Percentiles rank a stretch among this genome's conserved stretches.
phyloP scores from a whole-genome alignment of 1,140 invertebrate genomes.

The Mya arenaria region DNA sequence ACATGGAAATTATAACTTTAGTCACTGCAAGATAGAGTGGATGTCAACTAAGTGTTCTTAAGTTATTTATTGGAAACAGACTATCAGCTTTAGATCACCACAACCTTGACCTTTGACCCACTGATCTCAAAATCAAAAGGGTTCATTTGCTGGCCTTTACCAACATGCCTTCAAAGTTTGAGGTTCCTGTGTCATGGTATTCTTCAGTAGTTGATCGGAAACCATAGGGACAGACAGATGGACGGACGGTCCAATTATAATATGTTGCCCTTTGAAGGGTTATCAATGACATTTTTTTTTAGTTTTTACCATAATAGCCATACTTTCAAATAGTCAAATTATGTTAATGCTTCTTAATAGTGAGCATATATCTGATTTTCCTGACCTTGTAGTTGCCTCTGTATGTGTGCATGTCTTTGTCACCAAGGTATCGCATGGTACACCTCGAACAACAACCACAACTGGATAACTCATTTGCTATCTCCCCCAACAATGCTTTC shows the following conservation, averaged over 20 bases:
- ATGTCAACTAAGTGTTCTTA: too few relatives aligned
- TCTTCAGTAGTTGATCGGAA: not conserved
- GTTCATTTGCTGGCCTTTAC: too few relatives aligned
- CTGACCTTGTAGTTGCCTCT: slow-evolving; percentile 34
- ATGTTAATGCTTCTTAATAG: not conserved
- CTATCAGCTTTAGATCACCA: too few relatives aligned
- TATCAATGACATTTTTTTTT: not conserved
- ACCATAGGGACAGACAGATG: not conserved
- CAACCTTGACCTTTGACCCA: too few relatives aligned
- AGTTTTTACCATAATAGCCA: not conserved
- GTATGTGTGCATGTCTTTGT: slow-evolving; percentile 39
- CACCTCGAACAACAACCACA: slow-evolving; percentile 63
- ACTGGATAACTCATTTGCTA: slow-evolving; percentile 30
- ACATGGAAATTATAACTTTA: too few relatives aligned
- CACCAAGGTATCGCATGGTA: slow-evolving; percentile 63
- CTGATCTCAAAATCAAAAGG: too few relatives aligned
- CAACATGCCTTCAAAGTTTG: too few relatives aligned
- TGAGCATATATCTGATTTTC: not conserved
- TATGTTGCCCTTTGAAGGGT: not conserved
- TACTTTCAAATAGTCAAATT: not conserved
- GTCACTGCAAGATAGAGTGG: too few relatives aligned
- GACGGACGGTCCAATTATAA: not conserved
- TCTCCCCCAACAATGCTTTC: not conserved
- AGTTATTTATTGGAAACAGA: too few relatives aligned
- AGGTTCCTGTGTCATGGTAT: too few relatives aligned